Percentiles rank a stretch among this genome's conserved stretches.
These are phyloP conservation scores for Spinus olivaceus DNA, from an alignment of 2,797 vertebrate genomes.

Conservation along the genomic window DNA sequence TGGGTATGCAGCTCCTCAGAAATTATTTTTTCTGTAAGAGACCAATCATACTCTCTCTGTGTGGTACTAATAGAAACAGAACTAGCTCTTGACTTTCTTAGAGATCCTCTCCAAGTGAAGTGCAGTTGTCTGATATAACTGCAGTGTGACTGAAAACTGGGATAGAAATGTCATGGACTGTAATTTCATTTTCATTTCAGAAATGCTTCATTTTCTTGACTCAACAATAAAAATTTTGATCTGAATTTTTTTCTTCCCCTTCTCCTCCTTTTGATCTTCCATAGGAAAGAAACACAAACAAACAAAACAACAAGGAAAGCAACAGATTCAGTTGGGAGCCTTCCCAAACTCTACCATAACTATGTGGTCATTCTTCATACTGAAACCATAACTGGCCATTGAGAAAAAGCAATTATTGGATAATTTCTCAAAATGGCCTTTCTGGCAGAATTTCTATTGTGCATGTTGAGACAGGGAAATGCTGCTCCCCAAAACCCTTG, in stretches of 20 bases:
- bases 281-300: background rate
- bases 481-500: background rate
- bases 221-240: background rate
- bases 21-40: background rate
- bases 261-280: background rate
- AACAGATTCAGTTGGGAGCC: background rate
- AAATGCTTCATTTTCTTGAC: background rate
- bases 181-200: background rate
- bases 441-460: background rate
- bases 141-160: background rate
- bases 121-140: background rate
- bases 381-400: background rate
- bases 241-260: background rate
- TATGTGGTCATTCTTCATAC: background rate
- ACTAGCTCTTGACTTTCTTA: background rate
- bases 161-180: background rate
- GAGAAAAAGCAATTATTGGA: background rate
- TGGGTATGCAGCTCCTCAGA: background rate
- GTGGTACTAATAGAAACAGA: background rate
- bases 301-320: background rate
- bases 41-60: background rate
- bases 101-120: background rate
- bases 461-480: background rate
- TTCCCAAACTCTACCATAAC: background rate
- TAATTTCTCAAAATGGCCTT: background rate